Evolutionary conservation across 2,888 invertebrate genomes (phyloP).

Genomic region (Trichogramma dendrolimi): DNA sequence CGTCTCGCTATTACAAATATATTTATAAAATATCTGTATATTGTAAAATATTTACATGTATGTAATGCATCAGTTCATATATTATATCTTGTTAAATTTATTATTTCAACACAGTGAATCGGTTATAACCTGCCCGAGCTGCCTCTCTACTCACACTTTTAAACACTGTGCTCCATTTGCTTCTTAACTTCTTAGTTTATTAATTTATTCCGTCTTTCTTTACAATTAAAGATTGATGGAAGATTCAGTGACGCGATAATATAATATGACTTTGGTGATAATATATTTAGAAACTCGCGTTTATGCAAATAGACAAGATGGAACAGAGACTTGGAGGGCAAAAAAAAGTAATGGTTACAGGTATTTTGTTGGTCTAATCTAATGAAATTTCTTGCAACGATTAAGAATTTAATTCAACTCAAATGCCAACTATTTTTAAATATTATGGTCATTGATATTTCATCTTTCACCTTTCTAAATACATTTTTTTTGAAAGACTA

Average conservation of each 20-base stretch:
- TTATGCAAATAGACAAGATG: not conserved
- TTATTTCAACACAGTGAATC: conserved; percentile 43
- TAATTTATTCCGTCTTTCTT: not conserved
- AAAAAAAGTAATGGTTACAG: not conserved
- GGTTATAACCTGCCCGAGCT: conserved; percentile 50
- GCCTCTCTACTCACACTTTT: conserved; percentile 41
- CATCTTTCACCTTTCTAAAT: too few relatives aligned
- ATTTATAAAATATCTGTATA: conserved; percentile 35
- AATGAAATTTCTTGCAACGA: too few relatives aligned
- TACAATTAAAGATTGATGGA: conserved; percentile 18
- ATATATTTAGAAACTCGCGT: conserved; percentile 9
- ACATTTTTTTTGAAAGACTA: too few relatives aligned
- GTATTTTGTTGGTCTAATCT: too few relatives aligned
- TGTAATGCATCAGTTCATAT: conserved; percentile 36
- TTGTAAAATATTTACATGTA: conserved; percentile 46
- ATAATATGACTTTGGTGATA: conserved; percentile 12
- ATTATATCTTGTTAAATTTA: conserved; percentile 1
- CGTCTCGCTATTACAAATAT: conserved; percentile 33
- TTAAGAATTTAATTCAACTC: too few relatives aligned
- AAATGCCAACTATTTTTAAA: too few relatives aligned
- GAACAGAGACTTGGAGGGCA: conserved; percentile 11
- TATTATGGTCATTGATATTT: too few relatives aligned
- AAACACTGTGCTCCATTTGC: conserved; percentile 27
- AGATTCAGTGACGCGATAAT: not conserved
- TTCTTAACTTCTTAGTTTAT: conserved; percentile 2